Conservation (phyloP, 2,113 vertebrate genomes). For the Pristiophorus japonicus region DNA sequence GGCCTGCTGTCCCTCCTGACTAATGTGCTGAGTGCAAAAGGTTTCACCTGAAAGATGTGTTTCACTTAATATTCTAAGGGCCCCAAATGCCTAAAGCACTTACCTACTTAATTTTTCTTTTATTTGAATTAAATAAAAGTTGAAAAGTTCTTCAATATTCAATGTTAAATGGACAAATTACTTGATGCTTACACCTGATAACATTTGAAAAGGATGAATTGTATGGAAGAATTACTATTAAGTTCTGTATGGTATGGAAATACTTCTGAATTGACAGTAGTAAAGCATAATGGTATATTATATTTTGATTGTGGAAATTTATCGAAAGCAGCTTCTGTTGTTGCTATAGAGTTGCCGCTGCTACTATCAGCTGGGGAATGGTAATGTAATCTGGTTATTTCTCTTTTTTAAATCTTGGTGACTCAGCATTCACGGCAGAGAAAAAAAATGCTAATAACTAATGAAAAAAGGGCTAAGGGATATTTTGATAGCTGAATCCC, state of each 20-base stretch:
- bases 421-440: background rate
- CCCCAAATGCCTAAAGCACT: background rate
- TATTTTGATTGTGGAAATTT: constrained; percentile 46
- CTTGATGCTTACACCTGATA: background rate
- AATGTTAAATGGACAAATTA: background rate
- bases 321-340: constrained; percentile 51
- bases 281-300: constrained; percentile 40
- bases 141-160: background rate
- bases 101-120: background rate
- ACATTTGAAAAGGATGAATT: background rate
- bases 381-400: constrained; percentile 44
- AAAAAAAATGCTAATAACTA: background rate
- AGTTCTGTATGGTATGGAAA: too few relatives aligned
- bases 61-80: background rate
- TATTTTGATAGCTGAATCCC: background rate
- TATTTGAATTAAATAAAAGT: background rate
- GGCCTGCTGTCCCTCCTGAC: background rate
- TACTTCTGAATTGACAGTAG: background rate
- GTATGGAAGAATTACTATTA: too few relatives aligned
- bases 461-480: background rate
- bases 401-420: constrained; percentile 32
- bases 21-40: background rate
- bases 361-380: constrained; percentile 53
- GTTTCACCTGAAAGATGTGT: background rate
- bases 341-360: constrained; percentile 62